A percentile compares a stretch with the other conserved stretches of the same genome.
Evolutionary conservation across 2,113 vertebrate species (phyloP).

Genomic region (Erythrolamprus reginae): DNA sequence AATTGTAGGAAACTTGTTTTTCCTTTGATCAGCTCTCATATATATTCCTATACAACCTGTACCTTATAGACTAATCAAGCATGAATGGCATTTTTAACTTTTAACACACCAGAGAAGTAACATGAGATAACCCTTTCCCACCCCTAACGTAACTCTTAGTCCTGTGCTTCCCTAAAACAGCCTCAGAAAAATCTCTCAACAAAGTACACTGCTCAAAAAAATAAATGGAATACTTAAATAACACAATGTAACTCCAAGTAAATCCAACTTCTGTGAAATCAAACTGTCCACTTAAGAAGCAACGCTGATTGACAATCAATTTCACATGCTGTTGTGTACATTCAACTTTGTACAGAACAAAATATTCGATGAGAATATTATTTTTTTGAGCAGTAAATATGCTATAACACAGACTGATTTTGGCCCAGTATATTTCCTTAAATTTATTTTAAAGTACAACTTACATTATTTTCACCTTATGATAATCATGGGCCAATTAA

Average conservation of each 20-base stretch:
- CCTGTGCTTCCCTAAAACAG: neutral
- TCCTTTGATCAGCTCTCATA: neutral
- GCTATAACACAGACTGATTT: neutral
- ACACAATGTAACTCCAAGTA: too few relatives aligned
- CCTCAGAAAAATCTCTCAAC: neutral
- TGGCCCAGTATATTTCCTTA: neutral
- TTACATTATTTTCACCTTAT: neutral
- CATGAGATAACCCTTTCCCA: neutral
- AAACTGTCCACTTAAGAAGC: too few relatives aligned
- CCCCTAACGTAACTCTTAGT: neutral
- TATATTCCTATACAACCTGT: neutral
- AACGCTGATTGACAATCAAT: too few relatives aligned
- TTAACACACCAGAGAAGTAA: neutral
- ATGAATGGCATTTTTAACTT: neutral
- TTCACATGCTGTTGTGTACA: too few relatives aligned
- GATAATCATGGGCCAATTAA: neutral
- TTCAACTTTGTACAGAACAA: too few relatives aligned
- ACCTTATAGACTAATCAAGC: neutral
- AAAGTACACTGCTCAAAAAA: too few relatives aligned
- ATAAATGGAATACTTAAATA: too few relatives aligned
- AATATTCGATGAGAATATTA: too few relatives aligned
- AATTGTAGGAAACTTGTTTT: neutral
- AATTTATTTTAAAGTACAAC: neutral
- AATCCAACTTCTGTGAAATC: too few relatives aligned
- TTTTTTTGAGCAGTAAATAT: too few relatives aligned